Evolutionary conservation across 2,888 invertebrate genomes (phyloP).

Genomic region (Cryptus armator): DNA sequence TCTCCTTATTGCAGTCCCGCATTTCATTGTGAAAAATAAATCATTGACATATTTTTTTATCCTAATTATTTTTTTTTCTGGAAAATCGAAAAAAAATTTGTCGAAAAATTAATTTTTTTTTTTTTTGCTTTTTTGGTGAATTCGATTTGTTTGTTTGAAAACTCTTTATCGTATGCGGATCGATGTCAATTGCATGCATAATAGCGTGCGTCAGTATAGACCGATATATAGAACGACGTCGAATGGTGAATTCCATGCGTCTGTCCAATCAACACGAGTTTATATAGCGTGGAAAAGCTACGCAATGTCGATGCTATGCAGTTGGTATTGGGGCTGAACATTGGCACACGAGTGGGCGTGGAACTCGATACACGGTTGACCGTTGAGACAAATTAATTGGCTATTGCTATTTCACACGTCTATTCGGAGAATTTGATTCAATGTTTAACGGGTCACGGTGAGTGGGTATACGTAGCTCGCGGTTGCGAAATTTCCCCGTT

Average conservation of each 20-base stretch:
- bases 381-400: constrained; percentile 69
- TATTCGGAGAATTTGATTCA: constrained; percentile 59
- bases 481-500: constrained; percentile 33
- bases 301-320: constrained; percentile 41
- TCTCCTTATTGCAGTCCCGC: neutral
- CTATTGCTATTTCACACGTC: constrained; percentile 65
- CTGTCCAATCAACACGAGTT: constrained; percentile 54
- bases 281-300: constrained; percentile 57
- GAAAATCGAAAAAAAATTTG: no score
- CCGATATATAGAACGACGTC: constrained; percentile 18
- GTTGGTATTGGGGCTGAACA: constrained; percentile 45
- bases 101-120: constrained; percentile 5
- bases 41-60: neutral
- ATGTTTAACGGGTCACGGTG: constrained; percentile 50
- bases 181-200: constrained; percentile 23
- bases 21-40: neutral
- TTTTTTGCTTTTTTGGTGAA: neutral
- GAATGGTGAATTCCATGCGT: constrained; percentile 21
- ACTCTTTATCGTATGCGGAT: constrained; percentile 5
- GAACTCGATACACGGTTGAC: constrained; percentile 56
- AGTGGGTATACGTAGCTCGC: constrained; percentile 37
- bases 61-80: neutral
- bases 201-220: neutral
- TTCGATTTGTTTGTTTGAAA: constrained; percentile 3
- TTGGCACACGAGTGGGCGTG: constrained; percentile 53